A percentile compares a stretch with the other conserved stretches of the same genome.
These are phyloP conservation scores for Sula dactylatra DNA, from an alignment of 2,113 vertebrate genomes.

Conservation along the genomic window DNA sequence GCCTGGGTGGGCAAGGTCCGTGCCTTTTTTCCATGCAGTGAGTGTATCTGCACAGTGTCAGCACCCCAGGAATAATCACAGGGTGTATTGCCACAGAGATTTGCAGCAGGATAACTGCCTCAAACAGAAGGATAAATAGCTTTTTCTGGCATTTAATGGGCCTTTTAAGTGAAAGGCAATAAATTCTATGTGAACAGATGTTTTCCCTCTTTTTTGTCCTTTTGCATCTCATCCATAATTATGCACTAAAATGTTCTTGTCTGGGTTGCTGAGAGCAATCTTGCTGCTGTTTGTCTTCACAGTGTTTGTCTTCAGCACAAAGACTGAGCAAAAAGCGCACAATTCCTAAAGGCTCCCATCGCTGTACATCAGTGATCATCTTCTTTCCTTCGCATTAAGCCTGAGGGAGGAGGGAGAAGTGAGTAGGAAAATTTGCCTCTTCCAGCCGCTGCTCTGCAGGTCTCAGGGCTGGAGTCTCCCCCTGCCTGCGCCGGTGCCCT, in stretches of 20 bases:
- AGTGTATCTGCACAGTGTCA: not conserved
- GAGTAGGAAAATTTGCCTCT: not conserved
- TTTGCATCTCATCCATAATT: constrained; percentile 47
- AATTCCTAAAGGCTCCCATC: not conserved
- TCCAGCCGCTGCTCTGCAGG: not conserved
- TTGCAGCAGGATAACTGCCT: constrained; percentile 31
- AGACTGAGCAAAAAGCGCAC: not conserved
- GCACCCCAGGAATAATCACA: not conserved
- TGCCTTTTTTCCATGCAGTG: not conserved
- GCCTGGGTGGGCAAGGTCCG: not conserved
- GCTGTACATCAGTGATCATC: not conserved
- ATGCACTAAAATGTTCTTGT: constrained; percentile 39
- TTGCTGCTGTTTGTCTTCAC: not conserved
- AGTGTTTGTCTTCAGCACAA: not conserved
- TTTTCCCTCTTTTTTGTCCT: constrained; percentile 20
- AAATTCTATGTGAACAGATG: constrained; percentile 40
- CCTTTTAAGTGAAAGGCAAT: constrained; percentile 32
- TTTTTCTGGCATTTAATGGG: constrained; percentile 46
- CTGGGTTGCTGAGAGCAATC: constrained; percentile 45
- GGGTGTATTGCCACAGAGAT: not conserved
- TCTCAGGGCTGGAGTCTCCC: not conserved
- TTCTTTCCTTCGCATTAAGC: not conserved
- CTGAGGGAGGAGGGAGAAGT: not conserved
- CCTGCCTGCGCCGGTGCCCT: not conserved
- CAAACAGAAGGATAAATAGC: constrained; percentile 46